Base-by-base conservation (phyloP, 2,888 invertebrate genomes). In the Acanthacorydalis orientalis region DNA sequence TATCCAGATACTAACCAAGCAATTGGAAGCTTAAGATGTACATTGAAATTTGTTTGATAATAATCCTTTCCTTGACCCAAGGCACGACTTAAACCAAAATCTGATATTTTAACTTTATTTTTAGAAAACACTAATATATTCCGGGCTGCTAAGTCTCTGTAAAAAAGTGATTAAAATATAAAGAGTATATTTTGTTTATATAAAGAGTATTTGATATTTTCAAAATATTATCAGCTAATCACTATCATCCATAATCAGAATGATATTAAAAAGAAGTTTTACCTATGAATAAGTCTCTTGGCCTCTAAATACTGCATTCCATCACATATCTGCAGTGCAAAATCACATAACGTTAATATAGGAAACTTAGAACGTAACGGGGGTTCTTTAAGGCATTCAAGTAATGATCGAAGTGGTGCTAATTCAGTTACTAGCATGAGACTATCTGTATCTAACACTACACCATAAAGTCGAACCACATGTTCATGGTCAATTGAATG, bases 1-100 rank as follows among this genome's bases (percentile, higher is more conserved):
- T 23, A 6, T 23, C n/a, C 39, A 49, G n/a, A 45, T 34, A 31
- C 73, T 70, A 63, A 85, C 97, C 97, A 97, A 3, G 97, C 97
- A 53, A 97, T 95, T 1, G 97, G 97, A 49, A 98, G 70, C 67
- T 96, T 96, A 50, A 97, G 75, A 69, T 93, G 93, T 35, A 95
- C 92, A 63, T 91, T 93, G 64, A 95, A 95, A 69, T 97, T 96
- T 4, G 93, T 95, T 65, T 96, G 93, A 63, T 98, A 98, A 64
- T 98, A 98, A 65, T 98, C 96, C 65, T 97, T 97, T 31, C 96
- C 97, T 43, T 92, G 91, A 2, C 97, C 96, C 47, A 98, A 68
- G 0, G 95, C 95, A 47, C 96, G 76, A 1, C 95, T 95, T 46
- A 98, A 67, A 4, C 97, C 97, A 67, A 98, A 96, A 63, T 98